Percentiles rank a stretch among this genome's conserved stretches.
Conservation (phyloP, 2,113 vertebrate species). For the Tachycineta bicolor region DNA sequence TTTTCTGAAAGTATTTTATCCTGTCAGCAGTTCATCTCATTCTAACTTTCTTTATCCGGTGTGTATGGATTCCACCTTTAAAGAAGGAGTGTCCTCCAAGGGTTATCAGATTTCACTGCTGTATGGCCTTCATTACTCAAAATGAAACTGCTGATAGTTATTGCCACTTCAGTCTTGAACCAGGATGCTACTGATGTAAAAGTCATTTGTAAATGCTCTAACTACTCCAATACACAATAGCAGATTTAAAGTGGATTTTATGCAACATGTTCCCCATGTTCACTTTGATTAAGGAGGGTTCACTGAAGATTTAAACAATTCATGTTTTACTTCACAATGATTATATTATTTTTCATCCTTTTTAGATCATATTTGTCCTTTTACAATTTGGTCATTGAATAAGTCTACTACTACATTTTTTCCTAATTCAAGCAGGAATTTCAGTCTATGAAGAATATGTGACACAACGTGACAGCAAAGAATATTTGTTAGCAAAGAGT, state of each 20-base stretch:
- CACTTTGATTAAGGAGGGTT: background rate
- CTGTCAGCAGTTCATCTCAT: background rate
- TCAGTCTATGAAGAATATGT: background rate
- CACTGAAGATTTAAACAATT: background rate
- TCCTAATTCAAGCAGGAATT: background rate
- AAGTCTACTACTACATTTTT: background rate
- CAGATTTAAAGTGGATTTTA: background rate
- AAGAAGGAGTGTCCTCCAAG: background rate
- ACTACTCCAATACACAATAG: background rate
- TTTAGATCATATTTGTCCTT: background rate
- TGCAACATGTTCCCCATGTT: background rate
- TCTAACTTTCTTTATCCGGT: background rate
- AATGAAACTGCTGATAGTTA: background rate
- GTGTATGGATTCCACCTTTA: background rate
- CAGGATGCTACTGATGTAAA: background rate
- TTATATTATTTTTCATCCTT: background rate
- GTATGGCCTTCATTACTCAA: background rate
- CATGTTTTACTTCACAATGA: background rate
- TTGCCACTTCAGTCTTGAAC: background rate
- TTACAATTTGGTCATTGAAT: background rate
- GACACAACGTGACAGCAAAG: background rate
- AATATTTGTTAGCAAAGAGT: background rate
- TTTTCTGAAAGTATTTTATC: background rate
- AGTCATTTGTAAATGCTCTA: background rate
- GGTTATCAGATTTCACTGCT: background rate